These are phyloP conservation scores for Gibbula magus DNA, from an alignment of 2,888 invertebrate genomes.

Conservation along the genomic window DNA sequence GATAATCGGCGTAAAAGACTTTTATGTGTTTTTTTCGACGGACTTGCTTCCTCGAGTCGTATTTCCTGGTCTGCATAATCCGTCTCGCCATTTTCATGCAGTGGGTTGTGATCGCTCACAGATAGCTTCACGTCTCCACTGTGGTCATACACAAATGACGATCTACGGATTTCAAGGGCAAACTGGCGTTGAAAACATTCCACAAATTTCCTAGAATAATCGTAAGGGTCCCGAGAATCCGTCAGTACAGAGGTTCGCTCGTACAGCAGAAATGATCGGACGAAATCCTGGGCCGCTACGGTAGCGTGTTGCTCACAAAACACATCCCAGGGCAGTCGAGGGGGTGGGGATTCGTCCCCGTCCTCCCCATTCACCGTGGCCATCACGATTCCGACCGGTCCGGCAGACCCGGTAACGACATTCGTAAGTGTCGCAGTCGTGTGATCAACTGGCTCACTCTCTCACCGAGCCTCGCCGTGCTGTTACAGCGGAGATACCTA, in stretches of 20 bases:
- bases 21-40: constrained; percentile 77
- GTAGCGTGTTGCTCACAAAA: constrained; percentile 76
- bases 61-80: constrained; percentile 47
- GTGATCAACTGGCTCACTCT: background rate
- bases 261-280: constrained; percentile 86
- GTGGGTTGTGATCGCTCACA: background rate
- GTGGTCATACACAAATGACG: constrained; percentile 34
- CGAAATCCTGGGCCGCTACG: constrained; percentile 87
- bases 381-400: constrained; percentile 39
- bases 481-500: background rate
- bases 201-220: constrained; percentile 87
- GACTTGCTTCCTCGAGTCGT: constrained; percentile 40
- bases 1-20: constrained; percentile 86
- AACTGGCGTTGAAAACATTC: constrained; percentile 90
- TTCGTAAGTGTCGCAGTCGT: background rate
- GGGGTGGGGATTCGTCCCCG: constrained; percentile 5
- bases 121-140: constrained; percentile 23
- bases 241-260: constrained; percentile 49
- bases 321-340: background rate
- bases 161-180: constrained; percentile 79
- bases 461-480: background rate
- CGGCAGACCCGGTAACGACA: background rate
- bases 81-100: constrained; percentile 16
- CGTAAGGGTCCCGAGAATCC: constrained; percentile 83
- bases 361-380: constrained; percentile 40